phyloP scores from a whole-genome alignment of 2,888 invertebrate genomes.

The Sepiola atlantica region DNA sequence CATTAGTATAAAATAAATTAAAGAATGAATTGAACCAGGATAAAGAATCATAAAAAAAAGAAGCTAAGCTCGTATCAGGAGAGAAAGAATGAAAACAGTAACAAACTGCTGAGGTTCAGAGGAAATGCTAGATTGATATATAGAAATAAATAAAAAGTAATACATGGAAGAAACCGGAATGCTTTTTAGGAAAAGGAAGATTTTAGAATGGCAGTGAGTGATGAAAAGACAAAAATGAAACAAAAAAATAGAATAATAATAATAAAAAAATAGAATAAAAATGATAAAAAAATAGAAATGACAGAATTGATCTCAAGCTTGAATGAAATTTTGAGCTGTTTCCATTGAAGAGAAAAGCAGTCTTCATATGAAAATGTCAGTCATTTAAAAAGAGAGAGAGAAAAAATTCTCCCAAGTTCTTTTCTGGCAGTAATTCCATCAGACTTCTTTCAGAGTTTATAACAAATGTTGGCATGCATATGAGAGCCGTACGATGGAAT shows the following conservation, averaged over 20 bases:
- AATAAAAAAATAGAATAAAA: neutral
- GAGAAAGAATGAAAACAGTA: too few species aligned
- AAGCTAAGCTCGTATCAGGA: too few species aligned
- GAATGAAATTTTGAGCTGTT: conserved; percentile 20
- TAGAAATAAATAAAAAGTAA: too few species aligned
- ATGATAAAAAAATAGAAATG: neutral
- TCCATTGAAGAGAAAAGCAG: neutral
- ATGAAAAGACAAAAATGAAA: neutral
- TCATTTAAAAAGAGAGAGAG: neutral
- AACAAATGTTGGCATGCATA: neutral
- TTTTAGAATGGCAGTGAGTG: neutral
- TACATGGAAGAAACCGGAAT: neutral
- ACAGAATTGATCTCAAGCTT: conserved; percentile 32
- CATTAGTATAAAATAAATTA: too few species aligned
- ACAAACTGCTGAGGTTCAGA: too few species aligned
- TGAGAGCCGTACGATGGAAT: neutral
- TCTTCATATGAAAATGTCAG: neutral
- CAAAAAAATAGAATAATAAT: neutral
- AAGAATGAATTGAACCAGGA: too few species aligned
- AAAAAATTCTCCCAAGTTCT: too few species aligned
- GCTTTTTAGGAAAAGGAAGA: neutral
- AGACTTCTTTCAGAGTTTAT: neutral
- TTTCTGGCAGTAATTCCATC: neutral
- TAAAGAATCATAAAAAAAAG: too few species aligned
- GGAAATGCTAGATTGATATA: too few species aligned